Evolutionary conservation across 92 coral and sea anemone species (phyloP).

Genomic region (Porites lobata): DNA sequence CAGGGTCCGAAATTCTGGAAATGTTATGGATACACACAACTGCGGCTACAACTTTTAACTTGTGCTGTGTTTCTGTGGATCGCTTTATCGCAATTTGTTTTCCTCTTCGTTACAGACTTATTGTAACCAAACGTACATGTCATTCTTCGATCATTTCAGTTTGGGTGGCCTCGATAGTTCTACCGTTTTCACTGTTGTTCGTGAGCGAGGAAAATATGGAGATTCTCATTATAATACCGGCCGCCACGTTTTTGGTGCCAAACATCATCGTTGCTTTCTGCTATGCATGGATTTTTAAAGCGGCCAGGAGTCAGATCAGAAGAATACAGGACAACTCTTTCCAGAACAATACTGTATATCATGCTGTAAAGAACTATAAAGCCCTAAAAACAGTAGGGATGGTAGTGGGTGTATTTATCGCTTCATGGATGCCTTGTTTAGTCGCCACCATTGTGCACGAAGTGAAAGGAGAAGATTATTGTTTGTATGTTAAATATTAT

Average conservation of each 20-base stretch:
- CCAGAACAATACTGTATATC: background rate
- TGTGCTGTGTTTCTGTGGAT: conserved; percentile 27
- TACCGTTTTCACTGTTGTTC: background rate
- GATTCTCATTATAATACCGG: background rate
- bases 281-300: conserved; percentile 12
- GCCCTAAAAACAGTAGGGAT: conserved; percentile 13
- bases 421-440: conserved; percentile 35
- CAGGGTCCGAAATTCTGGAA: background rate
- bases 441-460: background rate
- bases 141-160: background rate
- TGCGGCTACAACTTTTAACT: conserved; percentile 15
- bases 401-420: conserved; percentile 6
- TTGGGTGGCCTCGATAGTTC: conserved; percentile 5
- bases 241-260: background rate
- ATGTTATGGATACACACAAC: conserved; percentile 23
- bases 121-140: conserved; percentile 14
- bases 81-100: conserved; percentile 12
- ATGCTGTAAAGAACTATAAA: background rate
- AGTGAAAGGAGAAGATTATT: background rate
- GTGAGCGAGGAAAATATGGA: background rate
- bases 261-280: background rate
- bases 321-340: background rate
- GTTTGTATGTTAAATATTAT: background rate
- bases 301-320: background rate
- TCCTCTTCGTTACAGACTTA: conserved; percentile 20